Conservation (phyloP, 2,888 invertebrate genomes). For the Drosophila vallismaia region DNA sequence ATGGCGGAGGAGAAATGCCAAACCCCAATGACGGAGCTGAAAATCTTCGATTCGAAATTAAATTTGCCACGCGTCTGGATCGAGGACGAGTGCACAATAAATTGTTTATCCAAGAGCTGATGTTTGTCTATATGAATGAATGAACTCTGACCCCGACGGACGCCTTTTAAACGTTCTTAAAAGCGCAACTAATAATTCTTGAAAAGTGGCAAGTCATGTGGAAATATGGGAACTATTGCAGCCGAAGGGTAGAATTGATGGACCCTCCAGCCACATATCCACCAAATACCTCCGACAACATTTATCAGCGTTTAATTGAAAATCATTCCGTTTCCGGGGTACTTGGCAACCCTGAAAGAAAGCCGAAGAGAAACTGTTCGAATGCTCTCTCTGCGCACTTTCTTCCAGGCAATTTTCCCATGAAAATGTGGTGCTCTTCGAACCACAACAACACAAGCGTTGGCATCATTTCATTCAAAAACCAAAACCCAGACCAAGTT, state of each 20-base stretch:
- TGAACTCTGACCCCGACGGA: slow-evolving; percentile 36
- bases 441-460: neutral
- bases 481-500: slow-evolving; percentile 25
- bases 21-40: slow-evolving; percentile 38
- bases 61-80: slow-evolving; percentile 42
- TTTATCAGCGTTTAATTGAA: slow-evolving; percentile 40
- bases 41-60: slow-evolving; percentile 42
- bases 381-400: slow-evolving; percentile 32
- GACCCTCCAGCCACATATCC: neutral
- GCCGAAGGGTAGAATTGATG: neutral
- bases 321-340: neutral
- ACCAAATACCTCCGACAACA: slow-evolving; percentile 30
- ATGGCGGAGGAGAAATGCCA: slow-evolving; percentile 14
- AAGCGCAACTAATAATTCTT: slow-evolving; percentile 75
- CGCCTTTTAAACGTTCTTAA: slow-evolving; percentile 43
- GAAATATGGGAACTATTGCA: slow-evolving; percentile 46
- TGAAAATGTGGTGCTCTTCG: slow-evolving; percentile 15
- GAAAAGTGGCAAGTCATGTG: slow-evolving; percentile 49
- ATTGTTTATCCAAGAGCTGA: slow-evolving; percentile 23
- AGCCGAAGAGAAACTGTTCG: slow-evolving; percentile 17
- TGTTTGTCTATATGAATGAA: slow-evolving; percentile 23
- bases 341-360: slow-evolving; percentile 25
- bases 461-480: slow-evolving; percentile 31
- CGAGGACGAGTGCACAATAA: slow-evolving; percentile 21
- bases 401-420: slow-evolving; percentile 14